Percentiles rank a stretch among this genome's conserved stretches.
Evolutionary conservation across 2,797 vertebrate genomes (phyloP).

Genomic region (Anas georgica): DNA sequence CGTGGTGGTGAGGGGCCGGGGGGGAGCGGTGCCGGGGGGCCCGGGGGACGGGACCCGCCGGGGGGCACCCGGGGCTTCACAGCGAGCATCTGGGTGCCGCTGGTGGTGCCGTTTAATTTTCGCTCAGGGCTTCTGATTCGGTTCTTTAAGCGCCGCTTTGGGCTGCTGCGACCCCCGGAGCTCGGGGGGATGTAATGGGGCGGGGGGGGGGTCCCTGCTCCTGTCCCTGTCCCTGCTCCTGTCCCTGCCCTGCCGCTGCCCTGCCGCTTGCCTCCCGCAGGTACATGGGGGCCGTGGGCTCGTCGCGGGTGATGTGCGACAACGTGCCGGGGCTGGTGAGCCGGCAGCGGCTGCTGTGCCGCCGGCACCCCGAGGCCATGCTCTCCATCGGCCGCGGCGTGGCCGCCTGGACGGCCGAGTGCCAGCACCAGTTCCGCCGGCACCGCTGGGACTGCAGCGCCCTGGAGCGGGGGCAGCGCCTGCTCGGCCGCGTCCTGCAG

Average conservation of each 20-base stretch:
- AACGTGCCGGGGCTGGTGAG: constrained; percentile 94
- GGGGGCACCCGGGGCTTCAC: constrained; percentile 66
- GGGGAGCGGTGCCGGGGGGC: no score
- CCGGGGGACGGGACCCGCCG: no score
- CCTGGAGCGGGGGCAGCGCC: constrained; percentile 87
- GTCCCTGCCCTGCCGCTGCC: neutral
- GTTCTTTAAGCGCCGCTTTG: constrained; percentile 23
- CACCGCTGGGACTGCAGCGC: constrained; percentile 97
- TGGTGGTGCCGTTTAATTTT: constrained; percentile 76
- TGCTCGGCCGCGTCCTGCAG: constrained; percentile 90
- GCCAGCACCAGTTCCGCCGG: constrained; percentile 93
- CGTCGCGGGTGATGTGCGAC: constrained; percentile 94
- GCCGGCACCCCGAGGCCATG: constrained; percentile 90
- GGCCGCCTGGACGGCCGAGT: constrained; percentile 92
- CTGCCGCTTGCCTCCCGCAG: constrained; percentile 73
- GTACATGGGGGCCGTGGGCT: constrained; percentile 94
- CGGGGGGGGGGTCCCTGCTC: no score
- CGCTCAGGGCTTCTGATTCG: constrained; percentile 54
- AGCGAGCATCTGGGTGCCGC: constrained; percentile 80
- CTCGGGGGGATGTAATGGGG: no score
- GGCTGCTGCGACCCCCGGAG: neutral
- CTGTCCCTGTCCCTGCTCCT: neutral
- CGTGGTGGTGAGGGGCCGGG: constrained; percentile 85
- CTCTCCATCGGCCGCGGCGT: constrained; percentile 90
- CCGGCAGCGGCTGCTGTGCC: constrained; percentile 93